A percentile compares a stretch with the other conserved stretches of the same genome.
Conservation (phyloP, 2,888 invertebrate species). For the Drosophila demipolita region DNA sequence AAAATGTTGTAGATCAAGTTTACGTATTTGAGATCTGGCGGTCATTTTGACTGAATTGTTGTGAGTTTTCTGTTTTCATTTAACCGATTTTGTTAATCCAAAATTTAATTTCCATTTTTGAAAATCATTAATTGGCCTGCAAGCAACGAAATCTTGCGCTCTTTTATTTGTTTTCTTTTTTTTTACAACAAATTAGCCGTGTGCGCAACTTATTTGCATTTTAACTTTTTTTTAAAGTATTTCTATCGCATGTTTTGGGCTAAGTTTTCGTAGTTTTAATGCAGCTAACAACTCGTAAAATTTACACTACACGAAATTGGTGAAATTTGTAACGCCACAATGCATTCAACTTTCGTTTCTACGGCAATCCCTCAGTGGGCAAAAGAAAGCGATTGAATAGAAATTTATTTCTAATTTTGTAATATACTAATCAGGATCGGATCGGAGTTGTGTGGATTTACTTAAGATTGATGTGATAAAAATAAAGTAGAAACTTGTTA, state of each 20-base stretch:
- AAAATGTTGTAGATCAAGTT: conserved; percentile 59
- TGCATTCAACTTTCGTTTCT: conserved; percentile 58
- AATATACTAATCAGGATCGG: background rate
- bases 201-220: conserved; percentile 58
- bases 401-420: background rate
- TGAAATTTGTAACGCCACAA: conserved; percentile 64
- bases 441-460: background rate
- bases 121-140: conserved; percentile 63
- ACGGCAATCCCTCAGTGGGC: conserved; percentile 22
- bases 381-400: conserved; percentile 22
- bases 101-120: conserved; percentile 67
- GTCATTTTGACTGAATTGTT: conserved; percentile 22
- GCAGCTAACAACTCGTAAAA: conserved; percentile 55
- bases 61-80: conserved; percentile 30
- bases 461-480: background rate
- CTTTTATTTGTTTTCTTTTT: conserved; percentile 24
- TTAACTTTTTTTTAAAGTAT: conserved; percentile 35
- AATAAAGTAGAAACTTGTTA: background rate
- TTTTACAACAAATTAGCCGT: conserved; percentile 46
- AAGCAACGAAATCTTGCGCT: conserved; percentile 56
- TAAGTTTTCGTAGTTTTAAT: conserved; percentile 48
- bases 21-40: conserved; percentile 41
- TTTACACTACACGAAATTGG: conserved; percentile 49
- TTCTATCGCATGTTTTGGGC: conserved; percentile 38
- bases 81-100: conserved; percentile 25